Base-by-base conservation (phyloP, 64 coral and sea anemone genomes). In the Hydrozoanthus tunicans region DNA sequence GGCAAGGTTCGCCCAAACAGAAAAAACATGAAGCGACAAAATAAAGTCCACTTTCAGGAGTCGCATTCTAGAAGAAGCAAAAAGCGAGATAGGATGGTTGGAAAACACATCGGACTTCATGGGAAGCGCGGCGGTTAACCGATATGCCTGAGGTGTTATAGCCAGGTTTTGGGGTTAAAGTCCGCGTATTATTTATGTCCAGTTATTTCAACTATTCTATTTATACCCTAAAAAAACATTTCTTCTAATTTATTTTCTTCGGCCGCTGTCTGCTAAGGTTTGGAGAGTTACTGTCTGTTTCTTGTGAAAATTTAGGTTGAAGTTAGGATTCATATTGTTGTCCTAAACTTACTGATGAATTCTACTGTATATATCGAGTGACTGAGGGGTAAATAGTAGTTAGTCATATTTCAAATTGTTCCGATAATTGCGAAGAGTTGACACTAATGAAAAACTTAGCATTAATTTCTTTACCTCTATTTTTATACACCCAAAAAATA, bases 91-190 rank as follows among this genome's bases (percentile, higher is more conserved):
- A 96, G 95, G 53, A 96, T 96, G 95, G 59, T 91, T 26, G 95
- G 95, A 17, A 96, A 96, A 78, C 95, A 96, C 83, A 80, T 96
- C 63, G 92, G 95, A 82, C 23, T 96, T 54, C 95, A 96, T 52
- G 95, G 95, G 5, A 96, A 96, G 90, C 81, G 95, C 58, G 95
- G 95, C 51, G 86, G 91, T 78, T 96, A 68, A 95, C 17, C 65
- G 53, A 70, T 26, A 43, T 43, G 32, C 32, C 32, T 43, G 32
- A 43, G 32, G 32, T 43, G 32, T 43, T 43, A 43, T 43, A 43
- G 12, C 25, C 11, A 27, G 23, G 56, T 9, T 71, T 51, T 11
- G 24, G 81, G 91, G 74, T 76, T 74, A 78, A 95, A 95, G 91
- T 92, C 91, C 91, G 83, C 5, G 43, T 23, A 56, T 7, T 17